These are phyloP conservation scores for Coelopa pilipes DNA, from an alignment of 2,888 invertebrate genomes.

Conservation along the genomic window DNA sequence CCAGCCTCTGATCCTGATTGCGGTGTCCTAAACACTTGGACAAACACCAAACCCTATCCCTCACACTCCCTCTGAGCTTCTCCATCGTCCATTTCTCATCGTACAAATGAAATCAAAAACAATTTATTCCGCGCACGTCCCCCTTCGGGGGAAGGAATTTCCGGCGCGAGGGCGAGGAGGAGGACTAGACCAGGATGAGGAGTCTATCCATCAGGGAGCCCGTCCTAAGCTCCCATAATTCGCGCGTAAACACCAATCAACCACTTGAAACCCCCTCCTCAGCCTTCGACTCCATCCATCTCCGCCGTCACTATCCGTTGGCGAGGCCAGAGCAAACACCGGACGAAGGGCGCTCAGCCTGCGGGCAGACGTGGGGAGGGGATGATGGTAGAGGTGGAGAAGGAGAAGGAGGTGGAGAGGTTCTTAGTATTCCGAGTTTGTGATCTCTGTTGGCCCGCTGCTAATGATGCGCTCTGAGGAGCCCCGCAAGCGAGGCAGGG, in stretches of 20 bases:
- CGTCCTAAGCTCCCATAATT: conserved; percentile 31
- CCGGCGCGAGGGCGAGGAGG: background rate
- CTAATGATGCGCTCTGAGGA: conserved; percentile 27
- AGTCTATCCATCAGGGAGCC: conserved; percentile 6
- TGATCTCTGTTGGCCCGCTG: conserved; percentile 25
- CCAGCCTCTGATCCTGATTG: no score
- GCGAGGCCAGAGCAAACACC: conserved; percentile 27
- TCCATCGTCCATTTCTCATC: no score
- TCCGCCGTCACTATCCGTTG: no score
- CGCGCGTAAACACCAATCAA: conserved; percentile 38
- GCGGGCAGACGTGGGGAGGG: background rate
- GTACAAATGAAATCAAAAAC: conserved; percentile 28
- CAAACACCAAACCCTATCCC: background rate
- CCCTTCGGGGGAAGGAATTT: no score
- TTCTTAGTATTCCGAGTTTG: conserved; percentile 30
- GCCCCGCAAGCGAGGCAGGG: no score
- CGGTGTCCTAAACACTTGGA: no score
- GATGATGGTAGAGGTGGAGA: background rate
- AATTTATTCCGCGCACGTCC: conserved; percentile 31
- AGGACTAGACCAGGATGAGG: background rate
- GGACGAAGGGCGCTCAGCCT: background rate
- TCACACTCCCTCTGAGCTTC: background rate
- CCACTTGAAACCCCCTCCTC: conserved; percentile 39
- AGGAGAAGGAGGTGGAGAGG: background rate
- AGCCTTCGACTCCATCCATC: no score